These are phyloP conservation scores for Ardeotis arabs DNA, from an alignment of 2,113 vertebrate species.

Conservation along the genomic window DNA sequence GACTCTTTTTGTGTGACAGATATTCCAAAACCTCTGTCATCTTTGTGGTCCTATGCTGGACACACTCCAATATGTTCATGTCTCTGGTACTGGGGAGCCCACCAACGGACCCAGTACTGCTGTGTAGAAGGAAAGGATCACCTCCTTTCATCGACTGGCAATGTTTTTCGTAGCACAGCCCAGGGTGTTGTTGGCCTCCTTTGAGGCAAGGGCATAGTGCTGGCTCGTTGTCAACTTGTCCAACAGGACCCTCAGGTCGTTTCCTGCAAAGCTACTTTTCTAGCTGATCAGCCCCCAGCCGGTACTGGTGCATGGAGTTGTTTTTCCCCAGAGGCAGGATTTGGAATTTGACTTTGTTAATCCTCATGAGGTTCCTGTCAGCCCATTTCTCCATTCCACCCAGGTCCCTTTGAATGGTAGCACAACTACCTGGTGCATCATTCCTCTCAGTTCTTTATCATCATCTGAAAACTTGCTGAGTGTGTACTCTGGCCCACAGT, in stretches of 20 bases:
- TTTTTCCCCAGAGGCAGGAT: not conserved
- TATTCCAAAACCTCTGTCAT: not conserved
- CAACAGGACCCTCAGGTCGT: not conserved
- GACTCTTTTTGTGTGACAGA: not conserved
- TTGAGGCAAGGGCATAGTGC: not conserved
- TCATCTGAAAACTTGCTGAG: not conserved
- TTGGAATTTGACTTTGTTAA: not conserved
- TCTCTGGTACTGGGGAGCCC: not conserved
- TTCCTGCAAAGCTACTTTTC: not conserved
- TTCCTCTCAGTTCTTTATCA: not conserved
- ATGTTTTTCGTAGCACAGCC: not conserved
- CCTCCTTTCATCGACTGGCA: not conserved
- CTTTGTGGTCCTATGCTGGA: not conserved
- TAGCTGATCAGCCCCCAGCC: fast-evolving
- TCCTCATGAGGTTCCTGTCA: not conserved
- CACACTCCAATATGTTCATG: not conserved
- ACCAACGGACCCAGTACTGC: not conserved
- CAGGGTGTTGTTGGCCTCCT: not conserved
- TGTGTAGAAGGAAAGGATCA: not conserved
- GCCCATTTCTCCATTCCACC: not conserved
- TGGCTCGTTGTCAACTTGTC: not conserved
- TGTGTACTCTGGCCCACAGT: not conserved
- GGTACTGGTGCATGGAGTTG: not conserved
- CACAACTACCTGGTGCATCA: fast-evolving
- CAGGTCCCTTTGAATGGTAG: not conserved